Evolutionary conservation across 2,888 invertebrate genomes (phyloP).

Genomic region (Agriopis leucophaearia): DNA sequence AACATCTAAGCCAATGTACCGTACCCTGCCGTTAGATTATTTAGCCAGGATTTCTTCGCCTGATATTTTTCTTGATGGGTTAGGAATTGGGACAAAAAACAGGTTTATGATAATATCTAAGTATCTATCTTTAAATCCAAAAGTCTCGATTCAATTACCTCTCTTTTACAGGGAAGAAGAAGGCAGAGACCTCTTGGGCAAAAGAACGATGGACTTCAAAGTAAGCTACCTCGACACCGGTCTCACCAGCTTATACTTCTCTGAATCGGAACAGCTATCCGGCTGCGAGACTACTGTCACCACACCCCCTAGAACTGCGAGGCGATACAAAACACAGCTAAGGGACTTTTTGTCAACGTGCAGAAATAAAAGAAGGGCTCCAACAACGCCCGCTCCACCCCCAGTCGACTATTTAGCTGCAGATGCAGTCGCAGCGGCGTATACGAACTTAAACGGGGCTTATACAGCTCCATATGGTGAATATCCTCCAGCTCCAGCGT

Average conservation of each 20-base stretch:
- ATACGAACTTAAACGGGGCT: slow-evolving; percentile 92
- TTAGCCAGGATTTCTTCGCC: no score
- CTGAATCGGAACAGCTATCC: slow-evolving; percentile 92
- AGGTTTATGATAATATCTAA: no score
- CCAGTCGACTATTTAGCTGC: slow-evolving; percentile 90
- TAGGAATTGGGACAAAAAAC: no score
- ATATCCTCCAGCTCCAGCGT: slow-evolving; percentile 89
- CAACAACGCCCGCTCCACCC: slow-evolving; percentile 86
- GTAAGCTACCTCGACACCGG: slow-evolving; percentile 98
- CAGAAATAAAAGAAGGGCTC: slow-evolving; percentile 91
- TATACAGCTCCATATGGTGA: slow-evolving; percentile 93
- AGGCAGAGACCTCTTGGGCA: slow-evolving; percentile 98
- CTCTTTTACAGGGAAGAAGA: slow-evolving; percentile 95
- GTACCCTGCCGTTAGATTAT: no score
- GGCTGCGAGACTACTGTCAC: slow-evolving; percentile 88
- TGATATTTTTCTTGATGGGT: no score
- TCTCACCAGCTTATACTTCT: slow-evolving; percentile 95
- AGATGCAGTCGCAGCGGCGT: slow-evolving; percentile 92
- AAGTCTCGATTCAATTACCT: not conserved
- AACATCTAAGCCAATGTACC: no score
- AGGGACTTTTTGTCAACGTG: slow-evolving; percentile 97
- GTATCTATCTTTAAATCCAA: no score
- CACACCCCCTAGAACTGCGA: slow-evolving; percentile 92
- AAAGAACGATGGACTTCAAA: slow-evolving; percentile 99
- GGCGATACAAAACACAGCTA: slow-evolving; percentile 97